phyloP scores from a whole-genome alignment of 2,797 vertebrate genomes.

The Poeciliopsis paucimaculata region DNA sequence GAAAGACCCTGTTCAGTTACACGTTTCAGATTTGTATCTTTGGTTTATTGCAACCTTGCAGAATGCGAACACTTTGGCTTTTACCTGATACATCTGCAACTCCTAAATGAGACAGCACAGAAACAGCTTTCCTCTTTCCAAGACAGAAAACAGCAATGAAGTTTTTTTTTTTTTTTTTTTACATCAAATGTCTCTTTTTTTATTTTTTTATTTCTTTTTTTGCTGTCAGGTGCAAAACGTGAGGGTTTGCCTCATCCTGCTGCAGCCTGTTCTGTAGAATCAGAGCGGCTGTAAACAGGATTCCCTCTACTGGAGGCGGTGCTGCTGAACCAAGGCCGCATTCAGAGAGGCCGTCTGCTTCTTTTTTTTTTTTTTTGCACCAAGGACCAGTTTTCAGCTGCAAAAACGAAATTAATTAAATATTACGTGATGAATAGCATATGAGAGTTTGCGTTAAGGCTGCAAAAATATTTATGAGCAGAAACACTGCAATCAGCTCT shows the following conservation, averaged over 20 bases:
- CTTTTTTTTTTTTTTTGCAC: background rate
- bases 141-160: conserved; percentile 43
- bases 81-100: conserved; percentile 17
- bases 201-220: conserved; percentile 14
- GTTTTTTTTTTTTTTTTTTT: conserved; percentile 10
- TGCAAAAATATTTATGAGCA: conserved; percentile 50
- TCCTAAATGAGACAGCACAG: conserved; percentile 5
- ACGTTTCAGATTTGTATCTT: background rate
- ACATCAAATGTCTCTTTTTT: conserved; percentile 33
- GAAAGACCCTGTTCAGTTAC: background rate
- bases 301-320: conserved; percentile 47
- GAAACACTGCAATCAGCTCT: conserved; percentile 26
- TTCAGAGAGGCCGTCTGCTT: conserved; percentile 39
- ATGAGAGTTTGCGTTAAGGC: conserved; percentile 41
- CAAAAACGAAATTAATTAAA: conserved; percentile 53
- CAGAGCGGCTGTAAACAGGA: conserved; percentile 39
- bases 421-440: conserved; percentile 53
- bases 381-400: conserved; percentile 17
- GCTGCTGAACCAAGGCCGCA: conserved; percentile 38
- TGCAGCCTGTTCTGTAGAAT: conserved; percentile 14
- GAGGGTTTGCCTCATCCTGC: conserved; percentile 63
- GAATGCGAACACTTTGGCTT: background rate
- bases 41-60: background rate
- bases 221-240: conserved; percentile 29
- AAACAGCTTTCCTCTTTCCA: conserved; percentile 1